Conservation (phyloP, 2,797 vertebrate species). For the Caiman crocodilus region DNA sequence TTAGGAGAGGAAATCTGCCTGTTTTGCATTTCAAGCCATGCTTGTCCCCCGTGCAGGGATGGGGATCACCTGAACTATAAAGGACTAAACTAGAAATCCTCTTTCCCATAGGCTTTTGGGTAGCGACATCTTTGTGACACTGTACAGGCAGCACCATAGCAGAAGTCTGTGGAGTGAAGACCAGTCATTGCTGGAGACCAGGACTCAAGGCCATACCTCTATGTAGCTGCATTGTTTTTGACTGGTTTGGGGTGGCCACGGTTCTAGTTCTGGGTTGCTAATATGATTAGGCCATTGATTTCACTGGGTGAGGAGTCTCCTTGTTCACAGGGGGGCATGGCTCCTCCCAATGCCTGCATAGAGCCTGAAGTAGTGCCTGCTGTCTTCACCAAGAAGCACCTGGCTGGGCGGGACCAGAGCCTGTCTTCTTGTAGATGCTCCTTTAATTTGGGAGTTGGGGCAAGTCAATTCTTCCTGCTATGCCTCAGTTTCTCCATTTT, state of each 20-base stretch:
- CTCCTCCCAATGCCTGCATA: neutral
- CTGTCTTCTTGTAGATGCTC: neutral
- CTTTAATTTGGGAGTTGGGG: neutral
- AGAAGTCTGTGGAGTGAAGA: neutral
- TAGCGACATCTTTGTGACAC: neutral
- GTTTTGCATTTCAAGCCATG: too few species aligned
- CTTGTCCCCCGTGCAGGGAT: neutral
- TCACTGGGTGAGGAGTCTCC: neutral
- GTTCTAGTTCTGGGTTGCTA: neutral
- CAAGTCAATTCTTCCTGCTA: neutral
- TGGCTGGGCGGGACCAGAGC: neutral
- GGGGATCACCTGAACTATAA: neutral
- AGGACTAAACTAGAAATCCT: neutral
- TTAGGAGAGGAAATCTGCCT: neutral
- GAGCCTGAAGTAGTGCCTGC: neutral
- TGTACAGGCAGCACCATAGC: too few species aligned
- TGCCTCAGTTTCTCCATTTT: neutral
- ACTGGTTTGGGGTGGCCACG: neutral
- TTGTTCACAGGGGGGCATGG: neutral
- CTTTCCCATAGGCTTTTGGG: neutral
- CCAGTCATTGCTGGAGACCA: neutral
- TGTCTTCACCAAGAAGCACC: neutral
- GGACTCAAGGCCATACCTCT: neutral
- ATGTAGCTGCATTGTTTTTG: too few species aligned
- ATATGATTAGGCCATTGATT: neutral